These are phyloP conservation scores for Urophycis tenuis DNA, from an alignment of 2,797 vertebrate species.

Conservation along the genomic window DNA sequence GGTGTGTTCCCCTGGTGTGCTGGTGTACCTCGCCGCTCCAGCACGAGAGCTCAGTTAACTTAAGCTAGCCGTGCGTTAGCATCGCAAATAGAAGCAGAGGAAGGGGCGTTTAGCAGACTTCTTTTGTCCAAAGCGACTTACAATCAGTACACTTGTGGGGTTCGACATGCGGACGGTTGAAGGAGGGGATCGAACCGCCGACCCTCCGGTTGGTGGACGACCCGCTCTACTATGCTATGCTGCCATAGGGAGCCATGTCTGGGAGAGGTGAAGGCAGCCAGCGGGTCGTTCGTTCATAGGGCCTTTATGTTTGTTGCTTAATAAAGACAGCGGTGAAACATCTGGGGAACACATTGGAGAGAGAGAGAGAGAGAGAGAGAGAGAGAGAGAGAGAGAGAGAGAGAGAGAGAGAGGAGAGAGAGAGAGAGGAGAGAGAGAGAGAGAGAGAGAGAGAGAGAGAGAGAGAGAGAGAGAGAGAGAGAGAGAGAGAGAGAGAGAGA, in stretches of 20 bases:
- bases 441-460: slow-evolving; percentile 45
- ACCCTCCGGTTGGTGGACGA: too few species aligned
- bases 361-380: slow-evolving; percentile 49
- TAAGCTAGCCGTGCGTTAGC: slow-evolving; percentile 42
- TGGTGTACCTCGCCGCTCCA: slow-evolving; percentile 42
- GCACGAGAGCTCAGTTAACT: slow-evolving; percentile 31
- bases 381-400: slow-evolving; percentile 48
- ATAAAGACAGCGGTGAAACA: slow-evolving; percentile 68
- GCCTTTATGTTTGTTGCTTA: slow-evolving; percentile 63
- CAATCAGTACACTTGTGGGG: too few species aligned
- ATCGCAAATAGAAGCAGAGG: too few species aligned
- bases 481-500: slow-evolving; percentile 49
- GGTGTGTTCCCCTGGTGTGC: slow-evolving; percentile 20
- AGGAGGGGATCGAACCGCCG: too few species aligned
- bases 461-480: slow-evolving; percentile 47
- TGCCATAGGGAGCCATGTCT: slow-evolving; percentile 61
- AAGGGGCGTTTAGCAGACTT: too few species aligned
- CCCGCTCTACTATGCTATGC: too few species aligned
- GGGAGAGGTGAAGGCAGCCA: slow-evolving; percentile 55
- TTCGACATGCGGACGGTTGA: too few species aligned
- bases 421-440: slow-evolving; percentile 52
- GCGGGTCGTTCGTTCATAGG: slow-evolving; percentile 69
- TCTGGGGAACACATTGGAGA: slow-evolving; percentile 74
- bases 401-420: slow-evolving; percentile 45
- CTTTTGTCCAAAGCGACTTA: too few species aligned